Evolutionary conservation across 1,140 invertebrate species (phyloP).

Genomic region (Bombyx mandarina): DNA sequence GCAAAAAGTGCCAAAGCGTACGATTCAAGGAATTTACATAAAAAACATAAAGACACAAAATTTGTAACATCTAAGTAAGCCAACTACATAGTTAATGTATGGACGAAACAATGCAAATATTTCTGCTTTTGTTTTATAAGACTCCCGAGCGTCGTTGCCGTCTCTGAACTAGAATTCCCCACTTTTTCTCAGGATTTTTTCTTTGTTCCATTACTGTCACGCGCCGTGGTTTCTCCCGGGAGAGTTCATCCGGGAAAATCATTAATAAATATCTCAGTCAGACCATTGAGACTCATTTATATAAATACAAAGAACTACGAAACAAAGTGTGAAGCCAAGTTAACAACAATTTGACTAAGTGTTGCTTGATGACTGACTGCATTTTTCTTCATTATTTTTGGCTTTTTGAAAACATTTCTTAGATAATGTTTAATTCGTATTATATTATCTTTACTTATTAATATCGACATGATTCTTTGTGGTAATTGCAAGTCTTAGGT

Average conservation of each 20-base stretch:
- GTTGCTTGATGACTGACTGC: too few relatives aligned
- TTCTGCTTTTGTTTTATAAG: conserved; percentile 18
- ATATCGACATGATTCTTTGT: background rate
- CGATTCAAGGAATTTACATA: too few relatives aligned
- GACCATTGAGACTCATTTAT: conserved; percentile 15
- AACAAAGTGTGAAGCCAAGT: conserved; percentile 1
- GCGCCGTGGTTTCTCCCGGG: conserved; percentile 16
- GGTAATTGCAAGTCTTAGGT: too few relatives aligned
- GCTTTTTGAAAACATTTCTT: background rate
- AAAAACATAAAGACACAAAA: too few relatives aligned
- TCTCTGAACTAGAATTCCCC: conserved; percentile 10
- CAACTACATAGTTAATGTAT: too few relatives aligned
- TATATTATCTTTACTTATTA: conserved; percentile 3
- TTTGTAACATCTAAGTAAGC: too few relatives aligned
- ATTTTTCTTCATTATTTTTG: background rate
- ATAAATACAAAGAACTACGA: conserved; percentile 10
- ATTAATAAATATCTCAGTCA: conserved; percentile 31
- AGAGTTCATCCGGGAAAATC: conserved; percentile 22
- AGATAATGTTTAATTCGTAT: background rate
- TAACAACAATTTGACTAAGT: background rate
- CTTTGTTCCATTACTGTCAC: conserved; percentile 29
- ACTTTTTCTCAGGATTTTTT: conserved; percentile 28
- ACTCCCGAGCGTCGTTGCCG: conserved; percentile 21
- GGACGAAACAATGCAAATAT: conserved; percentile 7
- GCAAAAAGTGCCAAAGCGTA: too few relatives aligned